Evolutionary conservation across 2,113 vertebrate genomes (phyloP), one percentile per base, ranked within the genome.

Genomic region (Amphilophus citrinellus): DNA sequence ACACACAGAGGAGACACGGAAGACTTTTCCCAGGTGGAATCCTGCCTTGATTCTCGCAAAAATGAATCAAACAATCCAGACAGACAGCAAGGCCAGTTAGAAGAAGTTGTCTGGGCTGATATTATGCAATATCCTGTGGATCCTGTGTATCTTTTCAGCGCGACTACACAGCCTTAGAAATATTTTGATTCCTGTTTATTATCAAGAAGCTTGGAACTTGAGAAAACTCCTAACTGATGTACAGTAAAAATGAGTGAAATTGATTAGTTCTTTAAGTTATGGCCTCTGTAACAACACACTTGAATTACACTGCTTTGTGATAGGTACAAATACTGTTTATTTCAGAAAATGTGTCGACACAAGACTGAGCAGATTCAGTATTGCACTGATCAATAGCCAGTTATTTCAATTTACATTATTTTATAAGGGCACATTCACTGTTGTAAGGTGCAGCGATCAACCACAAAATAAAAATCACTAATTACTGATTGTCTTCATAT

Each of bases 61-160:
- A 59, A 60, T 11, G 22, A 76, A 58, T 39, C 35, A 60, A 60
- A 60, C 57, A 77, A 77, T 77, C 75, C 57, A 77, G 57, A 60
- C n/a, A 76, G 56, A 76, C n/a, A 76, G 68, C 44, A 50, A 53
- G 27, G 15, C 59, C 62, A 44, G 44, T 5, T 15, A 44, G 8
- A 66, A 59, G 24, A 85, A 37, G 50, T 13, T 8, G 13, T 65
- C 0, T 6, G 30, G 2, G 18, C 13, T 44, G 32, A 11, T 18
- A 20, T 44, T 75, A 44, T 35, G 24, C 32, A 61, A 79, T 24
- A 65, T 65, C 83, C 71, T 59, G 32, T 5, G 6, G 17, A 73
- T 30, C 30, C 30, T 5, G 30, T 6, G 44, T 32, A 20, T 32
- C 44, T 32, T 27, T 53, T 11, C 11, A 53, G 17, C 18, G 10